Evolutionary conservation across 2,113 vertebrate species (phyloP).

Genomic region (Corynorhinus townsendii): DNA sequence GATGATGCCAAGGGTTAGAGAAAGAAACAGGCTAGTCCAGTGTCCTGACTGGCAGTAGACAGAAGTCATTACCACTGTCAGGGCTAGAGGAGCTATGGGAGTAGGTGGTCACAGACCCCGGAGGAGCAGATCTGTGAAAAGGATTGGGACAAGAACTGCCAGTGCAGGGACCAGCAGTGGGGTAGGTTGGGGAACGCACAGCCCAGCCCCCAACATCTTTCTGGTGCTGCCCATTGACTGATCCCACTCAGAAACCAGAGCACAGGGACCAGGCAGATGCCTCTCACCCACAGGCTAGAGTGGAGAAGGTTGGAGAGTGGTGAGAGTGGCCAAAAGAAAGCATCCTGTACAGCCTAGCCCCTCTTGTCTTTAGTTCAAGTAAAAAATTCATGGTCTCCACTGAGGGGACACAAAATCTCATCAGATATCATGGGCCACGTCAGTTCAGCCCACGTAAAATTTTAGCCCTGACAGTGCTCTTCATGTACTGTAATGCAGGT

Average conservation of each 20-base stretch:
- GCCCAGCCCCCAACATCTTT: background rate
- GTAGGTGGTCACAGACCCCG: background rate
- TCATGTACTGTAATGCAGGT: background rate
- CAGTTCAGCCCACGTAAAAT: background rate
- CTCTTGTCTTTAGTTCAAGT: background rate
- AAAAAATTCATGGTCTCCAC: background rate
- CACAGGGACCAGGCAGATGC: background rate
- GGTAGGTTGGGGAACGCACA: no score
- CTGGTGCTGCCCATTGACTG: background rate
- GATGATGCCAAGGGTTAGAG: background rate
- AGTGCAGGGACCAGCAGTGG: background rate
- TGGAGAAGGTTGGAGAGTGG: background rate
- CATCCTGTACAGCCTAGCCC: fast-evolving
- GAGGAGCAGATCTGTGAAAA: background rate
- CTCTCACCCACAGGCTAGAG: background rate
- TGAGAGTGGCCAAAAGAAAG: background rate
- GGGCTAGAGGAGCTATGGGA: background rate
- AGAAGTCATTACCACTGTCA: background rate
- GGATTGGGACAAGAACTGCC: background rate
- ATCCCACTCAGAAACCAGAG: background rate
- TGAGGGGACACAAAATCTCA: background rate
- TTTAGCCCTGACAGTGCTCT: background rate
- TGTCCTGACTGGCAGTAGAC: background rate
- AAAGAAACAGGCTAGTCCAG: background rate
- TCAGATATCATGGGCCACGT: no score